Base-by-base conservation (phyloP, 2,113 vertebrate genomes). In the Taurulus bubalis region DNA sequence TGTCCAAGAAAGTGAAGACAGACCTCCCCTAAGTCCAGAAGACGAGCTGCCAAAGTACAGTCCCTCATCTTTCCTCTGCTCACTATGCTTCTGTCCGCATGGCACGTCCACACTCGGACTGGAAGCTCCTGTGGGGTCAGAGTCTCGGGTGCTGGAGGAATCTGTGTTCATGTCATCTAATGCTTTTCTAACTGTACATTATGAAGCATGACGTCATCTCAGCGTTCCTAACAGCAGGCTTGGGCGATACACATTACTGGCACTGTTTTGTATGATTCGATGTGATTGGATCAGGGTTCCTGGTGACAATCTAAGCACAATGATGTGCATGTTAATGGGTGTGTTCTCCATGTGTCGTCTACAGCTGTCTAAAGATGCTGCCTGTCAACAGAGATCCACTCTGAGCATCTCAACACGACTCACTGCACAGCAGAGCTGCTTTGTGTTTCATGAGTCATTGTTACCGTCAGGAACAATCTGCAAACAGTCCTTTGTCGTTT, bases 1-100 rank as follows among this genome's bases (percentile, higher is more conserved):
- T 78, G 83, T 74, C 91, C 94, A 96, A 96, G 94, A 95, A 93
- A 92, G 68, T 65, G 88, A 95, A 95, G 94, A 87, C 64, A 82
- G 78, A 72, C 49, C 77, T 76, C 81, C 80, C 75, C 38, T 94
- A 94, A 82, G 47, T 64, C 71, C 72, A 72, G 87, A 87, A 71
- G 89, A 93, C 71, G 75, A 89, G 85, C 65, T 30, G 42, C 70
- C 71, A 89, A 95, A 94, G 94, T 95, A 94, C 91, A 90, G 93
- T 94, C 83, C 47, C 67, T 76, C 71, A 85, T 90, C 85, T 86
- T 66, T 76, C 8, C 42, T 85, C 56, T 83, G 76, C 74, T 84
- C 70, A 67, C 51, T 56, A 32, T 78, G 83, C 80, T 80, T 85
- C 71, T 87, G 24, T 71, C 58, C 59, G 56, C 85, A 86, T 84